Percentiles rank a stretch among this genome's conserved stretches.
These are phyloP conservation scores for Toxotes jaculatrix DNA, from an alignment of 2,113 vertebrate genomes.

Conservation along the genomic window DNA sequence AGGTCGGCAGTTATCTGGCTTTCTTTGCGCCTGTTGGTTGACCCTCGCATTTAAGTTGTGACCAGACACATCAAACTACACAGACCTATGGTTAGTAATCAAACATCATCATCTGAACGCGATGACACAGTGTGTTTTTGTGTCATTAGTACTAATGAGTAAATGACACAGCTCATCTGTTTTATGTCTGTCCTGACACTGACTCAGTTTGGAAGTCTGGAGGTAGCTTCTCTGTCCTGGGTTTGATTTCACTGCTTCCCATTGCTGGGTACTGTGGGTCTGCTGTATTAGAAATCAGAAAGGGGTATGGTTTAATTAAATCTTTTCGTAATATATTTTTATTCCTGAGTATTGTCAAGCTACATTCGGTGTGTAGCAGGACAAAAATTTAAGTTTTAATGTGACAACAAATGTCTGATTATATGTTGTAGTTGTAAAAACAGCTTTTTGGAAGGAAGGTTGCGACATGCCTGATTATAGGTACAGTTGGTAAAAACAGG, in stretches of 20 bases:
- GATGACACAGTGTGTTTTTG: conserved; percentile 3
- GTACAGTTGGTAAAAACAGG: background rate
- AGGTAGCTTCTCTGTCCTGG: conserved; percentile 5
- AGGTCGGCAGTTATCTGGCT: background rate
- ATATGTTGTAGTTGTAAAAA: background rate
- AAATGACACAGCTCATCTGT: conserved; percentile 9
- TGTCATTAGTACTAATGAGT: conserved; percentile 28
- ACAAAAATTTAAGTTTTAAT: background rate
- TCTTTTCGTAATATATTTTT: background rate
- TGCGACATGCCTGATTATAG: background rate
- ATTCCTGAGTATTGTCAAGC: background rate
- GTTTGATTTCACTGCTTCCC: background rate
- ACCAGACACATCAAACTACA: conserved; percentile 17
- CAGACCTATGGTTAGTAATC: conserved; percentile 5
- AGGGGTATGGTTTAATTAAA: conserved; percentile 35
- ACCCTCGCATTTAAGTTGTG: background rate
- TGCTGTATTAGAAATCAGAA: conserved; percentile 1
- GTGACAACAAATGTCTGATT: background rate
- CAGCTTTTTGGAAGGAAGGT: background rate
- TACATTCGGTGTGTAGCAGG: background rate
- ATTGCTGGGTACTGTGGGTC: background rate
- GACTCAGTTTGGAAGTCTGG: conserved; percentile 7
- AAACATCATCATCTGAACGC: conserved; percentile 14
- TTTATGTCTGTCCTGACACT: background rate
- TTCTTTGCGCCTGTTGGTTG: background rate